Evolutionary conservation across 2,888 invertebrate species (phyloP), one percentile per base, ranked within the genome.

Genomic region (Leptura quadrifasciata): DNA sequence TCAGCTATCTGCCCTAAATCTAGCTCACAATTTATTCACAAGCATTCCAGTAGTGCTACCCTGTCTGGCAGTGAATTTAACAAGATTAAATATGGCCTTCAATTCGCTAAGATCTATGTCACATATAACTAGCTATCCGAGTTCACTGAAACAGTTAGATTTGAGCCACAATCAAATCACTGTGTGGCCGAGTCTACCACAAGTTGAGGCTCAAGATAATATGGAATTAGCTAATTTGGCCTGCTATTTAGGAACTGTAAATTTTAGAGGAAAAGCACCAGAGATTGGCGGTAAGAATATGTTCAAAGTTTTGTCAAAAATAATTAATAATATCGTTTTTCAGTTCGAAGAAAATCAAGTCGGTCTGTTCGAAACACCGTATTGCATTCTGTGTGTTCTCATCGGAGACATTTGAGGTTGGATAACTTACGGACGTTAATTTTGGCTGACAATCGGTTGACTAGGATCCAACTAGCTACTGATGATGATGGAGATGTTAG

Each of bases 151-250:
- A 76, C 97, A 98, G 87, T 89, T 99, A 57, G 98, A 99, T 89
- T 91, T 99, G 52, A 97, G 97, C 63, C 96, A 97, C 88, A 98
- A 98, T 89, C 94, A 95, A 88, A 96, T 98, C 81, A 94, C 94
- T 0, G 94, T 95, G 85, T 98, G 97, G 97, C 96, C 96, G 0
- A 96, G 96, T 86, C 89, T 96, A 80, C 96, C 96, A 0, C 94
- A 94, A 87, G 93, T 95, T 24, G 90, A 91, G 27, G 88, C 90
- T 0, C 88, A 89, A 31, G 90, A 95, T 83, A 91, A 92, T 0
- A 90, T 92, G 86, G 93, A 93, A 75, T 91, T 93, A 39, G 93
- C 93, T 0, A 93, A 94, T 70, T 91, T 95, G 20, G 92, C 94
- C 1, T 96, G 96, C 88, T 95, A 95, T 75, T 80, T 86, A 35